phyloP scores from a whole-genome alignment of 2,888 invertebrate genomes.

The Drosophila ochracea region DNA sequence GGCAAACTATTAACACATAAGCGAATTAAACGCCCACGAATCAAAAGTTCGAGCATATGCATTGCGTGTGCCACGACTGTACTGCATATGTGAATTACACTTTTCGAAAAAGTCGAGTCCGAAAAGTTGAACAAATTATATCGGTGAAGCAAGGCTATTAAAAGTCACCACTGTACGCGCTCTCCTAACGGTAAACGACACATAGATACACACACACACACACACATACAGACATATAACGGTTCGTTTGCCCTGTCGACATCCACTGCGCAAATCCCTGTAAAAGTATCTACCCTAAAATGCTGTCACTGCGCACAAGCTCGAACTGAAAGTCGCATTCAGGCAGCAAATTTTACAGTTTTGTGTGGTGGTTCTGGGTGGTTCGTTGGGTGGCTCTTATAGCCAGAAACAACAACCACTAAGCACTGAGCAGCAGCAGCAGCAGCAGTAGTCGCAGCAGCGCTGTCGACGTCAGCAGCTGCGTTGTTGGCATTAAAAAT shows the following conservation, averaged over 20 bases:
- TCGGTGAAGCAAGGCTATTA: constrained; percentile 31
- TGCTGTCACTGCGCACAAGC: constrained; percentile 84
- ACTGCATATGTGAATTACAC: constrained; percentile 38
- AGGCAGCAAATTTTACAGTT: constrained; percentile 55
- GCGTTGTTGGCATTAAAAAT: constrained; percentile 71
- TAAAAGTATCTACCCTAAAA: constrained; percentile 85
- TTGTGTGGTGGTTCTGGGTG: constrained; percentile 40
- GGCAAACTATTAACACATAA: background rate
- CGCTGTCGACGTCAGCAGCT: constrained; percentile 57
- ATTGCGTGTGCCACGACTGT: constrained; percentile 44
- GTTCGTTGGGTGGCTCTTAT: constrained; percentile 41
- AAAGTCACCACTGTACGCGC: constrained; percentile 75
- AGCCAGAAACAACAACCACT: constrained; percentile 54
- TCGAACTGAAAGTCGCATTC: constrained; percentile 64
- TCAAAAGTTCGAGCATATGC: background rate
- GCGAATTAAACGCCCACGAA: background rate
- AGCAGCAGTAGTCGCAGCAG: constrained; percentile 28
- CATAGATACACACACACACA: constrained; percentile 20
- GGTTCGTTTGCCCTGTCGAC: constrained; percentile 64
- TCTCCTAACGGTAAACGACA: constrained; percentile 55
- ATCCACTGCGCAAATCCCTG: constrained; percentile 84
- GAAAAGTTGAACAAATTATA: constrained; percentile 18
- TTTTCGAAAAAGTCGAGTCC: constrained; percentile 34
- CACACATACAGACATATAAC: constrained; percentile 33
- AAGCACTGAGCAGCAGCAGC: constrained; percentile 35